Percentiles rank a stretch among this genome's conserved stretches.
These are phyloP conservation scores for Cichlasoma orientale DNA, from an alignment of 2,797 vertebrate species.

Conservation along the genomic window DNA sequence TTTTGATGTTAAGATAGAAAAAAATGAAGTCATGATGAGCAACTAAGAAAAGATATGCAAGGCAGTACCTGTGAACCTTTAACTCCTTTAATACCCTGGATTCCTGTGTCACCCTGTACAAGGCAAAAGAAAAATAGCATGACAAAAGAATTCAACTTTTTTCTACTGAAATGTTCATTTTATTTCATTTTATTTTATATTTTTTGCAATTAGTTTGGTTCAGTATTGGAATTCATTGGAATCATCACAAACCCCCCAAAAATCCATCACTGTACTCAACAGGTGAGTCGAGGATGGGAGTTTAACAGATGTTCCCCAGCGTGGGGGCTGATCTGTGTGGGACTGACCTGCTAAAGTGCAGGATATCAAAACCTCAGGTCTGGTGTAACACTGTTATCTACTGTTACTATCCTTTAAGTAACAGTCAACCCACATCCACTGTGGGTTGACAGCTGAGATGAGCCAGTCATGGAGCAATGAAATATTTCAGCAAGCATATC, in stretches of 20 bases:
- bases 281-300: too few species aligned
- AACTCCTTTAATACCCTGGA: conserved; percentile 75
- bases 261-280: not conserved
- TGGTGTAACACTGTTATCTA: not conserved
- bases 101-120: conserved; percentile 77
- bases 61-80: conserved; percentile 75
- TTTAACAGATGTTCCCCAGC: not conserved
- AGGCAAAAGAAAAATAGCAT: conserved; percentile 7
- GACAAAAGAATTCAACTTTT: not conserved
- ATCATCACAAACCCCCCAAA: not conserved
- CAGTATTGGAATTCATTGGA: not conserved
- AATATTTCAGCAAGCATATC: not conserved
- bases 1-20: conserved; percentile 3
- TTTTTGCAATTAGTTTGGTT: not conserved
- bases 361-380: not conserved
- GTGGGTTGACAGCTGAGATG: not conserved
- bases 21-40: not conserved
- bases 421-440: not conserved
- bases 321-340: not conserved
- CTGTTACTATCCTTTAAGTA: not conserved
- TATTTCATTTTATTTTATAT: too few species aligned
- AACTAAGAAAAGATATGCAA: conserved; percentile 17
- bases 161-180: not conserved
- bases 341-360: not conserved
- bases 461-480: not conserved